Percentiles rank a stretch among this genome's conserved stretches.
Conservation (phyloP, 1,140 invertebrate species). For the Pseudomyrmex gracilis region DNA sequence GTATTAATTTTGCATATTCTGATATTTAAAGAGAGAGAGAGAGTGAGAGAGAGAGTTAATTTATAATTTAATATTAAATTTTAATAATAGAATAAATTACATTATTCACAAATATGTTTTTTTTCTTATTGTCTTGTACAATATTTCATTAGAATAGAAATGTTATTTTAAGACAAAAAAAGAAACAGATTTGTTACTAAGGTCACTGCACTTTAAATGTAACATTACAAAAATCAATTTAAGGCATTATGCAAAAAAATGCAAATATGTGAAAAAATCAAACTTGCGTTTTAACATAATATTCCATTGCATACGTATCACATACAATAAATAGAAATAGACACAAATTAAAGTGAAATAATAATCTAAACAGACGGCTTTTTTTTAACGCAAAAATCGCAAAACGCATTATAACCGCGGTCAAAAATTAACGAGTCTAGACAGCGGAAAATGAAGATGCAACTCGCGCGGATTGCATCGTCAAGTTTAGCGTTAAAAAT, state of each 20-base stretch:
- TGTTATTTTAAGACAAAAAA: conserved; percentile 1
- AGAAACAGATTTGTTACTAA: background rate
- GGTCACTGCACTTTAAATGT: background rate
- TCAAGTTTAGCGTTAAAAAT: conserved; percentile 46
- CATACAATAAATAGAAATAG: background rate
- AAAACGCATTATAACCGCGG: background rate
- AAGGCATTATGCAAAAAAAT: background rate
- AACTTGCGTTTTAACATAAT: too few species aligned
- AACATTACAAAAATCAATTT: background rate
- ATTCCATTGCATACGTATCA: too few species aligned
- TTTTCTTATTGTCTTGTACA: background rate
- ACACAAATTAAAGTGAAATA: background rate
- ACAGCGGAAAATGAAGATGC: conserved; percentile 46
- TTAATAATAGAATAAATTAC: background rate
- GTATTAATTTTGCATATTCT: background rate
- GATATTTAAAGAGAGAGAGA: background rate
- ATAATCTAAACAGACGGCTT: background rate
- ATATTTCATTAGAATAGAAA: conserved; percentile 12
- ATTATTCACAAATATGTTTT: background rate
- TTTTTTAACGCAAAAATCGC: background rate
- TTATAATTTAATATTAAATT: background rate
- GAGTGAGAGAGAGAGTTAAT: too few species aligned
- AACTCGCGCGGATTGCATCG: conserved; percentile 9
- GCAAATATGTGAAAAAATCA: background rate
- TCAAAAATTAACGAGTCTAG: conserved; percentile 28